Base-by-base conservation (phyloP, 2,797 vertebrate species). In the Anguilla megastoma region DNA sequence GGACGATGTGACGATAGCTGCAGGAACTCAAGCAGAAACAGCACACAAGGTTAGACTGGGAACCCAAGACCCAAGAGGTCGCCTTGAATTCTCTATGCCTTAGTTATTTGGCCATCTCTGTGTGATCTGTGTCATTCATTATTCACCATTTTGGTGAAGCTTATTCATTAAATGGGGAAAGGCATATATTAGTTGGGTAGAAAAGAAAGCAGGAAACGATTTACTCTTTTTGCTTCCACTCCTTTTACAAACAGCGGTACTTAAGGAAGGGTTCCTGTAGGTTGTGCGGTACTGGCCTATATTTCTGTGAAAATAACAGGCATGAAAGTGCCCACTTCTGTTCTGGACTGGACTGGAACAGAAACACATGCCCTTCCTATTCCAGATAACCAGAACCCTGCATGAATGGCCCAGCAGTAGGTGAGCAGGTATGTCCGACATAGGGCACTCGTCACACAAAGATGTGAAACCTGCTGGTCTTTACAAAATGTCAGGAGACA, bases 401-500 rank as follows among this genome's bases (percentile, higher is more conserved):
- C 66, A 45, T 87, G 82, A 33, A 88, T 54, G 33, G 71, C 83
- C 45, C 48, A 88, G 87, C 69, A 79, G 69, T 66, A 79, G 36
- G 36, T 41, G 83, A 76, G 54, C 54, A 36, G 52, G 41, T 85
- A n/a, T 76, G 33, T 30, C 69, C 69, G 0, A 36, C 74, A 52
- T 18, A 45, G 10, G 24, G 50, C 69, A 27, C 58, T 27, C 76
- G 69, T 74, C 33, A 52, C 21, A 71, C 18, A 74, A 48, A 88
- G 48, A 85, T 76, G 82, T 74, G 83, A 85, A 85, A 56, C 58
- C 41, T 52, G 45, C 76, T 66, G 76, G 56, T 87, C 52, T 87
- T 84, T 52, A 60, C 36, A 10, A 71, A 87, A 87, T 87, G 86
- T 82, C 87, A 87, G 16, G 24, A 84, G 80, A 87, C 79, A 87